phyloP scores from a whole-genome alignment of 2,113 vertebrate species.

The Austrofundulus limnaeus region DNA sequence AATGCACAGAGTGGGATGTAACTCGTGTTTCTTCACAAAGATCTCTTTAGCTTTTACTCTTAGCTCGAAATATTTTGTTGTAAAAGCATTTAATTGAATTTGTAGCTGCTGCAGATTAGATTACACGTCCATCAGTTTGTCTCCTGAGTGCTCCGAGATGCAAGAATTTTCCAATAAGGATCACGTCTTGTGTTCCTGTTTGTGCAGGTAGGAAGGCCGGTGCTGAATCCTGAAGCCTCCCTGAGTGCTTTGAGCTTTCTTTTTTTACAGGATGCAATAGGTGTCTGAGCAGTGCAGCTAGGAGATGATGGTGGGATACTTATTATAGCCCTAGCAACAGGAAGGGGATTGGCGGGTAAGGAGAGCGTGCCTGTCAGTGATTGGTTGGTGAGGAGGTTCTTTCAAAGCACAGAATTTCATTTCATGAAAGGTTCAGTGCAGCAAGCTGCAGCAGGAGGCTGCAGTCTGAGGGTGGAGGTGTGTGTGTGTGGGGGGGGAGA shows the following conservation, averaged over 20 bases:
- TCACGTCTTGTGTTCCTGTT: conserved; percentile 39
- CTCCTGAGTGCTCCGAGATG: conserved; percentile 9
- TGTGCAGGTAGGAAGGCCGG: conserved; percentile 35
- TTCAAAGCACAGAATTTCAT: conserved; percentile 77
- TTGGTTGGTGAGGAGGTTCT: conserved; percentile 70
- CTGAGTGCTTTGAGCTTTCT: conserved; percentile 52
- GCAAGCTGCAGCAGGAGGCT: conserved; percentile 73
- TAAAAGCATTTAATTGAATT: conserved; percentile 20
- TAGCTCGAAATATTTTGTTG: conserved; percentile 11
- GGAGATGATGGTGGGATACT: conserved; percentile 65
- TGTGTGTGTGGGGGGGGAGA: too few relatives aligned
- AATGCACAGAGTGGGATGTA: neutral
- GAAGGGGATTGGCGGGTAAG: conserved; percentile 68
- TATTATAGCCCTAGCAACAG: conserved; percentile 82
- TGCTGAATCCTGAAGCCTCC: conserved; percentile 63
- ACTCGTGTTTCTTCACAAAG: neutral
- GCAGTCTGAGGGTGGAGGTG: conserved; percentile 64
- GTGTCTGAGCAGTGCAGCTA: conserved; percentile 73
- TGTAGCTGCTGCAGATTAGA: conserved; percentile 19
- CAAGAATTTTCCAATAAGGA: conserved; percentile 26
- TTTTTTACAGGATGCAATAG: conserved; percentile 71
- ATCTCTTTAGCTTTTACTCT: conserved; percentile 5
- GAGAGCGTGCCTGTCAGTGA: conserved; percentile 52
- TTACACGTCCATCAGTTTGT: conserved; percentile 22
- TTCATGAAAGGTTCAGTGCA: conserved; percentile 75